Percentiles rank a stretch among this genome's conserved stretches.
Evolutionary conservation across 2,888 invertebrate species (phyloP).

Genomic region (Junonia oenone): DNA sequence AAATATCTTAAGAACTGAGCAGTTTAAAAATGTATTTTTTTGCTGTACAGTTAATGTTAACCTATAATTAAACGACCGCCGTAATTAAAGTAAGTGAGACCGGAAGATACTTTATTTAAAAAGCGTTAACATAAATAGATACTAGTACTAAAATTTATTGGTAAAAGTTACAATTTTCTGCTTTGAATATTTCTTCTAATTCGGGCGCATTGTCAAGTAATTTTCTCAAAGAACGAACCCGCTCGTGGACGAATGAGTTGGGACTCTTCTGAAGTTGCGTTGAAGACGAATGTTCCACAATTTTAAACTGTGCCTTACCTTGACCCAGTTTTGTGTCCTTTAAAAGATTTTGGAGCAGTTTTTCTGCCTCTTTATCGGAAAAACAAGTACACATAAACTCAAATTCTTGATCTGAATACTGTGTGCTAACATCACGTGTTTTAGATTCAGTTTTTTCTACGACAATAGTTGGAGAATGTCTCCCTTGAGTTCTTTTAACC

Average conservation of each 20-base stretch:
- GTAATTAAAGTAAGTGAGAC: no score
- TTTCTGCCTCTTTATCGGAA: slow-evolving; percentile 46
- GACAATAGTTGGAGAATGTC: slow-evolving; percentile 27
- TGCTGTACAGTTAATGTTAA: neutral
- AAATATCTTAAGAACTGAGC: no score
- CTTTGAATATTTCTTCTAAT: slow-evolving; percentile 53
- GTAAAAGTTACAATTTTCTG: slow-evolving; percentile 38
- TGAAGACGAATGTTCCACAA: slow-evolving; percentile 37
- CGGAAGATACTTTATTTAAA: no score
- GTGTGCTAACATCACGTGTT: slow-evolving; percentile 45
- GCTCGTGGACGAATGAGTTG: slow-evolving; percentile 43
- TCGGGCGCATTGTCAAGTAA: slow-evolving; percentile 44
- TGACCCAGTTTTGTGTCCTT: slow-evolving; percentile 27
- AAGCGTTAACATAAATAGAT: neutral
- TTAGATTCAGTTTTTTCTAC: slow-evolving; percentile 34
- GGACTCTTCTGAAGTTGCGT: slow-evolving; percentile 33
- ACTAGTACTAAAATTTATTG: neutral
- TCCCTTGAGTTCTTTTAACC: slow-evolving; percentile 44
- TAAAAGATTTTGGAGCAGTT: slow-evolving; percentile 34
- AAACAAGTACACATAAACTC: slow-evolving; percentile 55
- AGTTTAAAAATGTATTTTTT: neutral
- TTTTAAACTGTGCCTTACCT: slow-evolving; percentile 27
- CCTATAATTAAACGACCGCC: no score
- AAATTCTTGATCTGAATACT: slow-evolving; percentile 50
- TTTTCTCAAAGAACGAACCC: slow-evolving; percentile 45